Conservation (phyloP, 1,140 invertebrate species). For the Hetaerina americana region DNA sequence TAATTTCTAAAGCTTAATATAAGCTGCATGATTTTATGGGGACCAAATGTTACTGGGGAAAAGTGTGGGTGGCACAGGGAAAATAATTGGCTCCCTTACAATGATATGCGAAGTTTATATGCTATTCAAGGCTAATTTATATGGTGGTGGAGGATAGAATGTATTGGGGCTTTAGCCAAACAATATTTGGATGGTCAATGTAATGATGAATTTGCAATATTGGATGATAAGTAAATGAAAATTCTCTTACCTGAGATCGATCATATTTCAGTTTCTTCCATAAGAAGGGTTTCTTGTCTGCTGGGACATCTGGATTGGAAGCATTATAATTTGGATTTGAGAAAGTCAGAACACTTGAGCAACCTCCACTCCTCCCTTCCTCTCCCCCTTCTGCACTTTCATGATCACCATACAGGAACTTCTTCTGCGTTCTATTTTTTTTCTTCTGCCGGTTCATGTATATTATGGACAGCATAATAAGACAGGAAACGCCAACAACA, state of each 20-base stretch:
- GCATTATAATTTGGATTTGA: conserved; percentile 67
- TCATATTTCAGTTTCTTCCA: conserved; percentile 59
- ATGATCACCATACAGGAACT: conserved; percentile 38
- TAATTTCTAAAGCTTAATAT: no score
- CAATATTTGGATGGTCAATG: no score
- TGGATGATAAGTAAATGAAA: no score
- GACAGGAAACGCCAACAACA: conserved; percentile 16
- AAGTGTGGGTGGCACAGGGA: no score
- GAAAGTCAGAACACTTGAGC: conserved; percentile 48
- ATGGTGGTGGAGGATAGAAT: no score
- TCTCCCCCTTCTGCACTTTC: not conserved
- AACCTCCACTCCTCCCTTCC: not conserved
- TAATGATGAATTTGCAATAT: no score
- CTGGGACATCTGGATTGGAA: conserved; percentile 35
- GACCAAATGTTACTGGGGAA: no score
- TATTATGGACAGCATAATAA: conserved; percentile 21
- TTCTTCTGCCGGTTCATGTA: conserved; percentile 13
- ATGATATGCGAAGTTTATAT: no score
- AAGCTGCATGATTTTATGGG: no score
- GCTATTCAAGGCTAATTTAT: no score
- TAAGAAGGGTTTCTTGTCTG: conserved; percentile 46
- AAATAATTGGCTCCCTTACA: no score
- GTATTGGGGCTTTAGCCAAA: no score
- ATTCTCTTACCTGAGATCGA: not conserved
- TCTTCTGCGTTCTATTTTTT: conserved; percentile 40